phyloP scores from a whole-genome alignment of 1,140 invertebrate species.

The Drosophila chauvacae region DNA sequence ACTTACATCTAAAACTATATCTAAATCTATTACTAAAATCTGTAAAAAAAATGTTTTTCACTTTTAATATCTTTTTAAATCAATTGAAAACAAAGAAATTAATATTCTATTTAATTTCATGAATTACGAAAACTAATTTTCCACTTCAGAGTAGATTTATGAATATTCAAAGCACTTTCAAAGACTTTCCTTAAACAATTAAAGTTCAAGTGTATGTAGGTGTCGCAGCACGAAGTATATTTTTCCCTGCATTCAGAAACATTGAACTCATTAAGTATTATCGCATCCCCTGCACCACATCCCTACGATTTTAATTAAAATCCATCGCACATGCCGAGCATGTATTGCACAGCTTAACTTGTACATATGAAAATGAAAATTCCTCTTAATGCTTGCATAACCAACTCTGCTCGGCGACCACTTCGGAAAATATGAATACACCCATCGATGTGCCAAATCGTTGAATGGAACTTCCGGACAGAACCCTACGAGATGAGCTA shows the following conservation, averaged over 20 bases:
- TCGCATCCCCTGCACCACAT: constrained; percentile 5
- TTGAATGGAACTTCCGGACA: constrained; percentile 76
- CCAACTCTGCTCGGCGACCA: constrained; percentile 35
- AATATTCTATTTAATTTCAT: too few relatives aligned
- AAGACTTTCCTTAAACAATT: not conserved
- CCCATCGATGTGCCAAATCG: constrained; percentile 27
- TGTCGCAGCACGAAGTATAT: not conserved
- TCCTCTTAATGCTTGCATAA: constrained; percentile 64
- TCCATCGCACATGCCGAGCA: constrained; percentile 35
- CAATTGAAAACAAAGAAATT: not conserved
- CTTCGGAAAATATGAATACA: constrained; percentile 25
- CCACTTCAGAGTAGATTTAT: not conserved
- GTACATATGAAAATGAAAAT: constrained; percentile 55
- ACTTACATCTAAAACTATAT: not conserved
- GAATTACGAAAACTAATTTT: not conserved
- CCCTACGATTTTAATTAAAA: constrained; percentile 67
- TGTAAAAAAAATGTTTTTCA: not conserved
- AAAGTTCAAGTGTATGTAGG: not conserved
- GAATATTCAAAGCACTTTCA: not conserved
- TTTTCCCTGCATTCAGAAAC: not conserved
- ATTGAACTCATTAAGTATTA: constrained; percentile 40
- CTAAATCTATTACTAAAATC: too few relatives aligned
- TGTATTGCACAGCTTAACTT: constrained; percentile 6
- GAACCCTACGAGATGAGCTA: constrained; percentile 88
- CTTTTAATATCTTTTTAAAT: not conserved